Base-by-base conservation (phyloP, 2,797 vertebrate genomes). In the Margarornis squamiger region DNA sequence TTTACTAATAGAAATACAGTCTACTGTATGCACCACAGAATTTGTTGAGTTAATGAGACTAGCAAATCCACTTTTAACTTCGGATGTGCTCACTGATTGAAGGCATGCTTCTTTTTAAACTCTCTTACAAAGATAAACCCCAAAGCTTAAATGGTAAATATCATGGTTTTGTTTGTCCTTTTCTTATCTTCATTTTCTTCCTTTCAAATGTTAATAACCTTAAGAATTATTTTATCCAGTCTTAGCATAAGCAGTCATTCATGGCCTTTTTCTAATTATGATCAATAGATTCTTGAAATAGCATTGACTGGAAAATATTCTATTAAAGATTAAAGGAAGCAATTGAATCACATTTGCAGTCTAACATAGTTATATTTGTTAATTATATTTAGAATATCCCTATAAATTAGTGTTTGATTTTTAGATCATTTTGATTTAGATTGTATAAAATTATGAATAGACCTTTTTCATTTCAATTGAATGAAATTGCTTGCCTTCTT, bases 151-250 rank as follows among this genome's bases (percentile, higher is more conserved):
- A 78, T 26, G 12, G 52, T 76, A 92, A 94, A 78, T 63, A 82
- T 3, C 12, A 66, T 55, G 36, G 17, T 21, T 77, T 91, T 90
- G 2, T 92, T 95, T 92, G 41, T 86, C 38, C 19, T 84, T 79
- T 94, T 68, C n/a, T 87, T 84, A 77, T 70, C 21, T 83, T 32
- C 21, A 46, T 84, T 92, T 90, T 73, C 17, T 48, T 82, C 30
- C 26, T 88, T 94, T 95, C 23, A 91, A 49, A 86, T 80, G n/a
- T 83, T 87, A 94, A 88, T 73, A 94, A 72, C 38, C 8, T 73
- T 74, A 74, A 57, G 46, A 90, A 86, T 43, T 78, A 80, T 73
- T 90, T 93, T 88, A 86, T 86, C 19, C 43, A 78, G 4, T 93
- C 46, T 76, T 71, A 30, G 29, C 12, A 36, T 58, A 75, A 76